phyloP scores from a whole-genome alignment of 1,140 invertebrate species.

The Microplitis demolitor region DNA sequence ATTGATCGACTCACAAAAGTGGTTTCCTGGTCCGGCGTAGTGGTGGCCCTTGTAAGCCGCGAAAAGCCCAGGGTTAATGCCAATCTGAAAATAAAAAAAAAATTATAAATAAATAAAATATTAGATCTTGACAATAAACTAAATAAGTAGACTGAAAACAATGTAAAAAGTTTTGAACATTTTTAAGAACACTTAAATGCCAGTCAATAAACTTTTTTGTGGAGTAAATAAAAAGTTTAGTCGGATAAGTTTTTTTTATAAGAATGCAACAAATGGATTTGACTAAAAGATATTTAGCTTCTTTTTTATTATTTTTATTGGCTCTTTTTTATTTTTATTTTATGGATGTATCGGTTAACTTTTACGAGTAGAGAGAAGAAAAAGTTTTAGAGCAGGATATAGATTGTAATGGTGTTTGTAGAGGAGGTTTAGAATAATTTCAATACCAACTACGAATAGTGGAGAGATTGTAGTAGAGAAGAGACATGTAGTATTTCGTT shows the following conservation, averaged over 20 bases:
- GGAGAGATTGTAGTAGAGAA: background rate
- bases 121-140: background rate
- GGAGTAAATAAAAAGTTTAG: background rate
- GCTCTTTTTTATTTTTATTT: no score
- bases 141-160: background rate
- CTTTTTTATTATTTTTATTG: background rate
- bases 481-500: conserved; percentile 13
- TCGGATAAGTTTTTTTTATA: background rate
- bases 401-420: conserved; percentile 18
- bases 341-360: background rate
- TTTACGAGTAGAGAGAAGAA: conserved; percentile 10
- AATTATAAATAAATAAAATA: background rate
- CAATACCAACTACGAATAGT: background rate
- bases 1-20: conserved; percentile 81
- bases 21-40: conserved; percentile 97
- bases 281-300: background rate
- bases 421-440: no score
- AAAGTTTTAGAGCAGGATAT: conserved; percentile 3
- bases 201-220: no score
- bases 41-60: conserved; percentile 97
- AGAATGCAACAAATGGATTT: background rate
- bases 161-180: no score
- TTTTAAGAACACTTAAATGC: no score
- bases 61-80: conserved; percentile 96
- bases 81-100: conserved; percentile 74